phyloP scores from a whole-genome alignment of 2,797 vertebrate genomes.

The Dendrocincla fuliginosa region DNA sequence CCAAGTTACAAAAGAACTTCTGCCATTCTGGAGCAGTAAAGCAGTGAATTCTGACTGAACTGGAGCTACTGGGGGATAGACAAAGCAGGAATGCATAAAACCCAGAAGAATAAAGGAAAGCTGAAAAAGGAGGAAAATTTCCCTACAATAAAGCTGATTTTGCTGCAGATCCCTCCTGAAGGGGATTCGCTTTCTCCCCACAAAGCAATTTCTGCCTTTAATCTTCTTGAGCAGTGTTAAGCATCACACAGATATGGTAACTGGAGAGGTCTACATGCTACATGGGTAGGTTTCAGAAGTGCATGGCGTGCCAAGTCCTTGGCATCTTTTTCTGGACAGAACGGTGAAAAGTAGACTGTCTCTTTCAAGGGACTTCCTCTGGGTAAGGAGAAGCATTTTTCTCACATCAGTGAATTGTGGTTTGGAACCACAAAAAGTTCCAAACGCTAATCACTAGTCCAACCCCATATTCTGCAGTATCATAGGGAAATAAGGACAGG shows the following conservation, averaged over 20 bases:
- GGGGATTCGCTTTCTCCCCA: neutral
- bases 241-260: neutral
- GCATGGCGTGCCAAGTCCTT: neutral
- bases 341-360: neutral
- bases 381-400: neutral
- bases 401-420: neutral
- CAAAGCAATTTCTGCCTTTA: neutral
- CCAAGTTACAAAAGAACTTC: neutral
- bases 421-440: neutral
- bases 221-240: neutral
- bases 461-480: neutral
- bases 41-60: neutral
- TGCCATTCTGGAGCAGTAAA: neutral
- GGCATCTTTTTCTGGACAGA: neutral
- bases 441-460: neutral
- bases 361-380: neutral
- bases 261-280: neutral
- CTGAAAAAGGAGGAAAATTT: conserved; percentile 8
- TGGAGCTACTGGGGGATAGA: neutral
- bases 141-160: neutral
- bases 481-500: neutral
- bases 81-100: conserved; percentile 9
- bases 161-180: neutral
- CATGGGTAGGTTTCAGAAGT: neutral
- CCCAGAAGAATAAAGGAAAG: neutral